Evolutionary conservation across 2,888 invertebrate genomes (phyloP).

Genomic region (Dryobota labecula): DNA sequence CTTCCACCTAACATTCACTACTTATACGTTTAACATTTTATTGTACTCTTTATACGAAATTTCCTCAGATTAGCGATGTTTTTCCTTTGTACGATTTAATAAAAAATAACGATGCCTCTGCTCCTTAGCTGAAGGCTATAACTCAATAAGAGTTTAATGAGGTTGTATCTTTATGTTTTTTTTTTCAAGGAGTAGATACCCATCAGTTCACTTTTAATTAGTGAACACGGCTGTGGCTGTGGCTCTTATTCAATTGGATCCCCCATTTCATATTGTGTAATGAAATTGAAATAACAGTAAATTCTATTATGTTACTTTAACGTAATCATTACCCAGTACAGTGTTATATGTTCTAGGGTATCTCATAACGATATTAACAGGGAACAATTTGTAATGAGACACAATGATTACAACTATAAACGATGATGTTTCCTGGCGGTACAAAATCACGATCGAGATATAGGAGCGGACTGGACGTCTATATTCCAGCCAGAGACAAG

Average conservation of each 20-base stretch:
- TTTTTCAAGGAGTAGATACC: conserved; percentile 56
- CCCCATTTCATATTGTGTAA: conserved; percentile 47
- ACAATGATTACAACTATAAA: conserved; percentile 60
- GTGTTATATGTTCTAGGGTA: conserved; percentile 33
- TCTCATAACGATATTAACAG: conserved; percentile 44
- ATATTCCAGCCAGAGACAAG: conserved; percentile 89
- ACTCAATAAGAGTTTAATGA: conserved; percentile 68
- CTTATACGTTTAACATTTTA: conserved; percentile 78
- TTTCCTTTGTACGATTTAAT: conserved; percentile 49
- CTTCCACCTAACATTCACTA: conserved; percentile 77
- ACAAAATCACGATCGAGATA: conserved; percentile 83
- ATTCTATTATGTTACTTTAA: conserved; percentile 46
- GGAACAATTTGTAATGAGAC: conserved; percentile 44
- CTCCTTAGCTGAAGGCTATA: conserved; percentile 63
- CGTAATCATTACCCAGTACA: conserved; percentile 42
- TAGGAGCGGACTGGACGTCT: conserved; percentile 85
- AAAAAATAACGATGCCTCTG: conserved; percentile 62
- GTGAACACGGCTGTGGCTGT: conserved; percentile 59
- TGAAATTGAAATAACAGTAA: conserved; percentile 48
- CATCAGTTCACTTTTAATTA: conserved; percentile 68
- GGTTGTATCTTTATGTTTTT: conserved; percentile 66
- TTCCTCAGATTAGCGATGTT: conserved; percentile 61
- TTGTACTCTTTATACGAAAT: conserved; percentile 68
- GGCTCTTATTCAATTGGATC: conserved; percentile 57
- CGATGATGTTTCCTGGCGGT: conserved; percentile 68